Percentiles rank a stretch among this genome's conserved stretches.
phyloP scores from a whole-genome alignment of 1,140 invertebrate genomes.

The Coelopa frigida region DNA sequence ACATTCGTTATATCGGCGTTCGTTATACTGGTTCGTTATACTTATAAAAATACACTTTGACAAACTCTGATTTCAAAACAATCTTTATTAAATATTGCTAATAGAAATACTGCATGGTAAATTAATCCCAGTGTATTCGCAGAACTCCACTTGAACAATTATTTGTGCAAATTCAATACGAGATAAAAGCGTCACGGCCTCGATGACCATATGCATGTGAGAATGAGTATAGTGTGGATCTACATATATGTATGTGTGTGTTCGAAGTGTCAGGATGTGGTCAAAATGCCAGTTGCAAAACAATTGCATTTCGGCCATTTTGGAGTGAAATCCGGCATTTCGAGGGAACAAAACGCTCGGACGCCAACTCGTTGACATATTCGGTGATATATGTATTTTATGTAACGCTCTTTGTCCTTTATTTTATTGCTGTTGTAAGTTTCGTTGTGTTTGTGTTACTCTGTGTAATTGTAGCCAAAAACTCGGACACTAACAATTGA shows the following conservation, averaged over 20 bases:
- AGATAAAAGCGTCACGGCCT: not conserved
- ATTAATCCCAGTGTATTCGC: not conserved
- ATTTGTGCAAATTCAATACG: not conserved
- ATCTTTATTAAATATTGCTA: not conserved
- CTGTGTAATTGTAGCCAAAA: too few species aligned
- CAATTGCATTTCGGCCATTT: slow-evolving; percentile 43
- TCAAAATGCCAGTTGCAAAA: slow-evolving; percentile 43
- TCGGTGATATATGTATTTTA: too few species aligned
- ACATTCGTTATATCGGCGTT: too few species aligned
- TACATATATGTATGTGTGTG: slow-evolving; percentile 12
- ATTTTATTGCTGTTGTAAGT: too few species aligned
- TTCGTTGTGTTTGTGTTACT: too few species aligned
- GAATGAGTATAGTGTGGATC: not conserved
- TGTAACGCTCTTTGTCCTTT: too few species aligned
- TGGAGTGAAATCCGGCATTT: slow-evolving; percentile 42
- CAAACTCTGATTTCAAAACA: too few species aligned
- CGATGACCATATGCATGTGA: not conserved
- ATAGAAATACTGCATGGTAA: not conserved
- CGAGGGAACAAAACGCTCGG: too few species aligned
- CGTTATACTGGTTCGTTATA: too few species aligned
- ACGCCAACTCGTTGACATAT: too few species aligned
- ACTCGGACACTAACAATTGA: too few species aligned
- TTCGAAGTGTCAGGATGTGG: slow-evolving; percentile 36
- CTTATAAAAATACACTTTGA: too few species aligned
- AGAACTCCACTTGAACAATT: not conserved